Evolutionary conservation across 2,888 invertebrate genomes (phyloP).

Genomic region (Eucriotettix oculatus): DNA sequence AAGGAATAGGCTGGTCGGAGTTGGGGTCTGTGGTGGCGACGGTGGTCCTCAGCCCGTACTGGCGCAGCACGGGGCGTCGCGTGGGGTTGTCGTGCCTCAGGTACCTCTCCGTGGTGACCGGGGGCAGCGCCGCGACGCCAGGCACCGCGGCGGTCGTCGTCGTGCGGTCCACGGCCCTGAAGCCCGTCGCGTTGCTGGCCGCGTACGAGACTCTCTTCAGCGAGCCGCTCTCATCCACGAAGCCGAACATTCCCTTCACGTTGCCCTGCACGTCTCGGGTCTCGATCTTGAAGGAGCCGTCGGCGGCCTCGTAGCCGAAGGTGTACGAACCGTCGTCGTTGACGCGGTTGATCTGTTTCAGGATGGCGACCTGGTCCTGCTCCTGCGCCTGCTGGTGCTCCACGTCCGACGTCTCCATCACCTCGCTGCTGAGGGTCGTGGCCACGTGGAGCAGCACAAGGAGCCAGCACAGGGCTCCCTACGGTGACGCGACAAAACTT

Average conservation of each 20-base stretch:
- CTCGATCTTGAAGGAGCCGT: slow-evolving; percentile 73
- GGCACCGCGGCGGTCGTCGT: background rate
- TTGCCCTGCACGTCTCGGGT: slow-evolving; percentile 47
- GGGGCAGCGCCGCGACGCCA: background rate
- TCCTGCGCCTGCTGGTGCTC: slow-evolving; percentile 38
- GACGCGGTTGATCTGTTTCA: slow-evolving; percentile 63
- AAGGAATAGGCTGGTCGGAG: background rate
- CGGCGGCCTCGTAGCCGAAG: slow-evolving; percentile 70
- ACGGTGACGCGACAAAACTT: no score
- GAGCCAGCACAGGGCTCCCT: background rate
- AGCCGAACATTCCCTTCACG: slow-evolving; percentile 71
- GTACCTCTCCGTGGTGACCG: slow-evolving; percentile 1
- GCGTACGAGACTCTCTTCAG: slow-evolving; percentile 64
- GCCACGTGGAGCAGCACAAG: background rate
- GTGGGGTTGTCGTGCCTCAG: slow-evolving; percentile 4
- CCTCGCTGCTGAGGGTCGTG: background rate
- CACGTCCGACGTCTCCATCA: background rate
- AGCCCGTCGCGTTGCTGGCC: slow-evolving; percentile 32
- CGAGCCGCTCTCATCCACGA: slow-evolving; percentile 58
- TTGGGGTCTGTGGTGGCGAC: background rate
- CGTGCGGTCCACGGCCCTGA: slow-evolving; percentile 10
- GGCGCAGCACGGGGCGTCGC: slow-evolving; percentile 4
- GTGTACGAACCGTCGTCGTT: slow-evolving; percentile 75
- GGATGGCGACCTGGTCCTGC: slow-evolving; percentile 54
- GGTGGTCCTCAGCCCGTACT: slow-evolving; percentile 4